A percentile compares a stretch with the other conserved stretches of the same genome.
phyloP scores from a whole-genome alignment of 1,140 invertebrate genomes.

The Chrysoperla carnea region DNA sequence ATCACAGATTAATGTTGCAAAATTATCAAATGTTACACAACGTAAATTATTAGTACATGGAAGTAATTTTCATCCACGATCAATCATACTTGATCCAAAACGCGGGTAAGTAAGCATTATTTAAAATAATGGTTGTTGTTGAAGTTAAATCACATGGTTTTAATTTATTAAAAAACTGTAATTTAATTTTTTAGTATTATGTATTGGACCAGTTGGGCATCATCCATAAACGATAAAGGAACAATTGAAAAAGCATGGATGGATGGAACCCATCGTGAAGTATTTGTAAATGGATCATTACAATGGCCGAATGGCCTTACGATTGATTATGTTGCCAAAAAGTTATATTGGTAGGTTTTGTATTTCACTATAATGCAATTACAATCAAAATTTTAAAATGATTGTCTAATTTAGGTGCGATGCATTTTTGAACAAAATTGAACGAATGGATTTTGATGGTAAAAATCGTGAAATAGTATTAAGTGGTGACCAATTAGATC shows the following conservation, averaged over 20 bases:
- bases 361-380: slow-evolving; percentile 4
- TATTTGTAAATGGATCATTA: slow-evolving; percentile 34
- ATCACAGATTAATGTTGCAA: slow-evolving; percentile 39
- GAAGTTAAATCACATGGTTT: no score
- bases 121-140: not conserved
- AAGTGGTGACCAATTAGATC: slow-evolving; percentile 32
- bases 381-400: no score
- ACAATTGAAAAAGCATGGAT: slow-evolving; percentile 55
- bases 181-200: slow-evolving; percentile 25
- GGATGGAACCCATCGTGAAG: slow-evolving; percentile 50
- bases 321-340: slow-evolving; percentile 55
- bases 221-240: slow-evolving; percentile 24
- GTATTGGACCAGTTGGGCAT: slow-evolving; percentile 68
- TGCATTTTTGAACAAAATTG: slow-evolving; percentile 48
- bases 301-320: slow-evolving; percentile 77
- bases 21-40: slow-evolving; percentile 29
- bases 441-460: slow-evolving; percentile 57
- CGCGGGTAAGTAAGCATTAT: slow-evolving; percentile 19
- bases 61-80: slow-evolving; percentile 34
- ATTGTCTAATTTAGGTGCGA: slow-evolving; percentile 50
- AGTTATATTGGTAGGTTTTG: slow-evolving; percentile 47
- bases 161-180: no score
- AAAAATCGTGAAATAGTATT: slow-evolving; percentile 41
- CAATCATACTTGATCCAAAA: slow-evolving; percentile 51
- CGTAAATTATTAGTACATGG: slow-evolving; percentile 33